Evolutionary conservation across 1,140 invertebrate genomes (phyloP), one percentile per base, ranked within the genome.

Genomic region (Mycetomoellerius zeteki): DNA sequence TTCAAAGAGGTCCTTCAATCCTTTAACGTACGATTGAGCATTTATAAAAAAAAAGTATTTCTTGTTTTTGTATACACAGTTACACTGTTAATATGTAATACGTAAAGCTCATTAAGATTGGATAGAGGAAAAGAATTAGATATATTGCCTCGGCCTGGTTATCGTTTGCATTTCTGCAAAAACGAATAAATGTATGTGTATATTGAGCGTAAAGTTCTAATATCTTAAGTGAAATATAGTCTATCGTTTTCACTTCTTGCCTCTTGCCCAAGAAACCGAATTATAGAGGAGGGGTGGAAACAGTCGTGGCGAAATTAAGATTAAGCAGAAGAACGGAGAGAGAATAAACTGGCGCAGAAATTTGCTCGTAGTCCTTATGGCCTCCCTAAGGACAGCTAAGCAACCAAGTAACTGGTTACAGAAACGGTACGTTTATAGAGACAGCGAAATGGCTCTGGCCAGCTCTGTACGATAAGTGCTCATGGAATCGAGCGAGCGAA

Each of bases 341-440:
- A 60, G 69, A 75, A 73, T 84, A 84, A 84, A 84, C 37, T 24
- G 54, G n/a, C 80, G 37, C n/a, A 75, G 54, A 69, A 84, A 84
- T 84, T 75, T 43, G 54, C 54, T 60, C 54, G 54, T 54, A 24
- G 30, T 19, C 37, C 30, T 84, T 62, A 62, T 33, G 37, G 54
- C 19, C 54, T 60, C 69, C 21, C 69, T 21, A 84, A 84, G 67
- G 69, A 58, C 54, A 82, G 37, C 37, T n/a, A 73, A 47, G 67
- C 67, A 71, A 67, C 16, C 21, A 12, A 71, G 37, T 73, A 82
- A 73, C 52, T 58, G 54, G 80, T 73, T 60, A 30, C 69, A 37
- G 65, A 56, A 33, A 50, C 54, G 37, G 52, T 84, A 84, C 69
- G 54, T 73, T 84, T 84, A 84, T 60, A 56, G 69, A 84, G 80